Conservation (phyloP, 1,140 invertebrate genomes). For the Sarcophaga peregrina region DNA sequence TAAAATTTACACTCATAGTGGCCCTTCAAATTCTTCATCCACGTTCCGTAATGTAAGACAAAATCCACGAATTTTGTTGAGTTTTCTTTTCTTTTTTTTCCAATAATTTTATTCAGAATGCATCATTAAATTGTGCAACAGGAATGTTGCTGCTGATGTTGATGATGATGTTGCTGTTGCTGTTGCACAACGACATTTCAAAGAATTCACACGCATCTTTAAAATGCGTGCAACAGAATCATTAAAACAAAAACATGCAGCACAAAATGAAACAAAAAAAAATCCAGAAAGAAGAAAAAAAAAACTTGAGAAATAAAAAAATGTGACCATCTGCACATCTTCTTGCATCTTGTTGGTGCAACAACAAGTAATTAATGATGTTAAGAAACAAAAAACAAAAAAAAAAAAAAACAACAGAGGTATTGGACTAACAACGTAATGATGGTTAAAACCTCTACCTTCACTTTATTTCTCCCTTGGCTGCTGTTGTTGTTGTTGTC, state of each 20-base stretch:
- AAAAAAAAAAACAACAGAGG: not conserved
- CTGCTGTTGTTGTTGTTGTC: not conserved
- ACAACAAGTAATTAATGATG: constrained; percentile 13
- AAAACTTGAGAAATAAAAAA: not conserved
- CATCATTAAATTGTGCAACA: not conserved
- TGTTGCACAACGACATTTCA: too few relatives aligned
- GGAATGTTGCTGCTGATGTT: not conserved
- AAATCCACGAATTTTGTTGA: too few relatives aligned
- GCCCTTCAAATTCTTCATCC: too few relatives aligned
- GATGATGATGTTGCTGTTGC: too few relatives aligned
- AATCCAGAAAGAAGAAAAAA: not conserved
- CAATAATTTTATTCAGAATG: not conserved
- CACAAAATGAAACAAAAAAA: not conserved
- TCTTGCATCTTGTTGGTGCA: too few relatives aligned
- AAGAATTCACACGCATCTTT: constrained; percentile 11
- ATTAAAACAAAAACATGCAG: too few relatives aligned
- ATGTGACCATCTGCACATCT: not conserved
- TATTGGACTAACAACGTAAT: constrained; percentile 16
- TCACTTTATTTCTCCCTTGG: not conserved
- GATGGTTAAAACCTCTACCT: not conserved
- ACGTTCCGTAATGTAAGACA: too few relatives aligned
- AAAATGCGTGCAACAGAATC: not conserved
- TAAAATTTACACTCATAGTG: too few relatives aligned
- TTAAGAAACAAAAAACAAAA: not conserved
- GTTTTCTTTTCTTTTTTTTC: too few relatives aligned